These are phyloP conservation scores for Unio pictorum DNA, from an alignment of 2,888 invertebrate species.

Conservation along the genomic window DNA sequence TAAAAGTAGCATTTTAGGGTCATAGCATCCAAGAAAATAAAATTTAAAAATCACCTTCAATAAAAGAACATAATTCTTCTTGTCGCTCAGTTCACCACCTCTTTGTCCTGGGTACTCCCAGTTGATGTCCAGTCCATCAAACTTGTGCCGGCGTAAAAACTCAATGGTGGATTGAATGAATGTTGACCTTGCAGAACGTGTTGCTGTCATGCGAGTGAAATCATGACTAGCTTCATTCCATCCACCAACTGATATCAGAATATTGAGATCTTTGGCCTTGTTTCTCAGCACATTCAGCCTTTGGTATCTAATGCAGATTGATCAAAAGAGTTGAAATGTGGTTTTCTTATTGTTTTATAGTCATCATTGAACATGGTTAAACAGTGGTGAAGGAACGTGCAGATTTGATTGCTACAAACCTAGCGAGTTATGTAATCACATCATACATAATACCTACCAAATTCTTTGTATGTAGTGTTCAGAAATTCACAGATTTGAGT, in stretches of 20 bases:
- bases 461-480: too few relatives aligned
- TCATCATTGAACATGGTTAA: too few relatives aligned
- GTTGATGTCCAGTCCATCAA: constrained; percentile 33
- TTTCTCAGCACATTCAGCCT: neutral
- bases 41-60: constrained; percentile 14
- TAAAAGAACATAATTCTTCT: constrained; percentile 21
- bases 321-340: constrained; percentile 3
- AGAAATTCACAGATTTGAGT: too few relatives aligned
- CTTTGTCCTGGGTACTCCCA: constrained; percentile 5
- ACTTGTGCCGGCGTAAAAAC: constrained; percentile 18
- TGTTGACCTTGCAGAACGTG: neutral
- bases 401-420: too few relatives aligned
- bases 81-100: neutral
- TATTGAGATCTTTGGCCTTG: neutral
- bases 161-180: neutral
- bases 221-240: neutral
- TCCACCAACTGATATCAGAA: neutral
- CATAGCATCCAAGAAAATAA: too few relatives aligned
- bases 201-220: neutral
- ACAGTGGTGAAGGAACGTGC: too few relatives aligned
- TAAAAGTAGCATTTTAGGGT: too few relatives aligned
- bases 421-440: too few relatives aligned
- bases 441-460: too few relatives aligned
- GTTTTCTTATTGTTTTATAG: neutral
- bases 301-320: neutral